Evolutionary conservation across 2,797 vertebrate species (phyloP).

Genomic region (Decapterus maruadsi): DNA sequence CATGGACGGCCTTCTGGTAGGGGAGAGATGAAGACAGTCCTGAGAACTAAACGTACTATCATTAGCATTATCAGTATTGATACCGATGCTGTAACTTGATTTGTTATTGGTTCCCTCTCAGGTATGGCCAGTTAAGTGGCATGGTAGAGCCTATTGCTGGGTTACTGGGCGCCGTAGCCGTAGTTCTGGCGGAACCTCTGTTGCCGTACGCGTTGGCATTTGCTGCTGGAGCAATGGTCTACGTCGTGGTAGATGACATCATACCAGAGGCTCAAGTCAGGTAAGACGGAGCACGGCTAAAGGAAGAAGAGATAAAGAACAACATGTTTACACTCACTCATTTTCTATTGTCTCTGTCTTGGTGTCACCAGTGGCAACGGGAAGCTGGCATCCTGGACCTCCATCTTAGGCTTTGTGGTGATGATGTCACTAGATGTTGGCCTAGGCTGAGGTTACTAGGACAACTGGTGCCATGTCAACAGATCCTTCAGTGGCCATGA

Average conservation of each 20-base stretch:
- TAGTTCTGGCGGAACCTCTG: slow-evolving; percentile 91
- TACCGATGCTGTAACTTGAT: too few species aligned
- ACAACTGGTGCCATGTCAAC: not conserved
- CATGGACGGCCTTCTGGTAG: slow-evolving; percentile 95
- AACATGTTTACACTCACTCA: too few species aligned
- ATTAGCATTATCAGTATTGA: too few species aligned
- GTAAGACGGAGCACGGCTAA: slow-evolving; percentile 73
- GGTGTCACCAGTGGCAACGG: slow-evolving; percentile 90
- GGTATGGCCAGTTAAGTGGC: slow-evolving; percentile 97
- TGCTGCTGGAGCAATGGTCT: slow-evolving; percentile 97
- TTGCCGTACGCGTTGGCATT: slow-evolving; percentile 95
- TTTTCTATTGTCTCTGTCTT: not conserved
- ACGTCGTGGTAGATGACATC: slow-evolving; percentile 96
- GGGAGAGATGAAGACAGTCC: slow-evolving; percentile 4
- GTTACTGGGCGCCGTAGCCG: slow-evolving; percentile 88
- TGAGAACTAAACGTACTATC: too few species aligned
- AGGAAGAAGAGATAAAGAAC: not conserved
- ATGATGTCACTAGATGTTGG: slow-evolving; percentile 99
- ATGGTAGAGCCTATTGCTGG: slow-evolving; percentile 96
- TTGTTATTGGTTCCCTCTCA: slow-evolving; percentile 52
- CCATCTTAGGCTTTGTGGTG: slow-evolving; percentile 94
- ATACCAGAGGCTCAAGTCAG: slow-evolving; percentile 96
- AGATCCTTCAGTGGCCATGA: slow-evolving; percentile 7
- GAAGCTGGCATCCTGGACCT: slow-evolving; percentile 94
- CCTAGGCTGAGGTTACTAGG: slow-evolving; percentile 86